phyloP scores from a whole-genome alignment of 2,113 vertebrate genomes.

The Boulengeromyrus knoepffleri region DNA sequence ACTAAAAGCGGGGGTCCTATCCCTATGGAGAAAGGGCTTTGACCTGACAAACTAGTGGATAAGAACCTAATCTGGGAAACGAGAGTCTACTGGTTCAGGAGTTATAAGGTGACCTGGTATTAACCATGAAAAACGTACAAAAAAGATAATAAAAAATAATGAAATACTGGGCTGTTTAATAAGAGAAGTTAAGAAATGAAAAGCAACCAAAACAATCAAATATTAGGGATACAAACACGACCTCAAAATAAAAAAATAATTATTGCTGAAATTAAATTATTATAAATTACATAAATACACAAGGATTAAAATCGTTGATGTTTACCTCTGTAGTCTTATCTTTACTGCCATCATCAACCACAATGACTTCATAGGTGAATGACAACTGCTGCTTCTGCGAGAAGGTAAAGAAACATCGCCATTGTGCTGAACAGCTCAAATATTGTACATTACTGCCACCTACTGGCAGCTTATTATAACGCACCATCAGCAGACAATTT shows the following conservation, averaged over 20 bases:
- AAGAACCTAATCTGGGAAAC: neutral
- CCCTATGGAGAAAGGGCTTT: neutral
- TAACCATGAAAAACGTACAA: neutral
- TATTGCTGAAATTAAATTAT: neutral
- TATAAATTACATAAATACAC: neutral
- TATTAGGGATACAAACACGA: neutral
- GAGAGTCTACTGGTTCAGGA: neutral
- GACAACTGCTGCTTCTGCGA: constrained; percentile 68
- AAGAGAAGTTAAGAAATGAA: neutral
- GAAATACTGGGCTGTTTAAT: neutral
- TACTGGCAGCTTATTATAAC: constrained; percentile 27
- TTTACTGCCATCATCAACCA: constrained; percentile 90
- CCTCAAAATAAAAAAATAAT: neutral
- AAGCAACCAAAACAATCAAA: neutral
- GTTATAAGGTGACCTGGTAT: neutral
- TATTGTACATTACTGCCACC: constrained; percentile 34
- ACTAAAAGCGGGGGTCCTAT: neutral
- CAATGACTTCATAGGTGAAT: constrained; percentile 88
- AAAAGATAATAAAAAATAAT: neutral
- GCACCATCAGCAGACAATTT: neutral
- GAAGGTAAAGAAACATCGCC: constrained; percentile 20
- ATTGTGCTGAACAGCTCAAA: neutral
- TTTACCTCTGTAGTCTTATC: constrained; percentile 86
- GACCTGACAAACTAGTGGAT: neutral
- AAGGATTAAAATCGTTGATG: neutral